These are phyloP conservation scores for Melanitta fusca DNA, from an alignment of 2,797 vertebrate species.

Conservation along the genomic window DNA sequence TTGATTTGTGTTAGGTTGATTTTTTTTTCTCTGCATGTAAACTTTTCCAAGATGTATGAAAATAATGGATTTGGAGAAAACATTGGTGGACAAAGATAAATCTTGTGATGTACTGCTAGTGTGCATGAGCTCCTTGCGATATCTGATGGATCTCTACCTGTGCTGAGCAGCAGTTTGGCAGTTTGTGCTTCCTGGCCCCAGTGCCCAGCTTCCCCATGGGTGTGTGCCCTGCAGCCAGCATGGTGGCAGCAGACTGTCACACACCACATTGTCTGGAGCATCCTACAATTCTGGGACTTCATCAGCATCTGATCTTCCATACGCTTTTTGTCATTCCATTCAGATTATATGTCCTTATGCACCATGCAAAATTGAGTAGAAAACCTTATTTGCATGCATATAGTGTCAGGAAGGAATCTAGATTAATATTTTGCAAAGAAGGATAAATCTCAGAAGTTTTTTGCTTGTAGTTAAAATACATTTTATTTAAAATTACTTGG, in stretches of 20 bases:
- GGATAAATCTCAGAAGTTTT: background rate
- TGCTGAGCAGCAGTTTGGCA: background rate
- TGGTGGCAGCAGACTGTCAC: no score
- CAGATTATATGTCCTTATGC: background rate
- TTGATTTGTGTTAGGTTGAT: background rate
- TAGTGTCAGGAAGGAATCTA: background rate
- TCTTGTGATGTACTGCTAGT: background rate
- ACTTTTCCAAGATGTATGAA: background rate
- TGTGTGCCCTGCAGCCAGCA: accelerated
- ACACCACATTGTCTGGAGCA: no score
- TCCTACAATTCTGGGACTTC: background rate
- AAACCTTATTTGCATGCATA: background rate
- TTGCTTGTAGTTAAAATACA: background rate
- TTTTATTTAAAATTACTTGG: background rate
- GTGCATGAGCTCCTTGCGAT: background rate
- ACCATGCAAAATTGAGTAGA: background rate
- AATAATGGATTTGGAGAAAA: background rate
- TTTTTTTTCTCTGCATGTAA: background rate
- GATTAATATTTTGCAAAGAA: background rate
- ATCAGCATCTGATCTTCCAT: no score
- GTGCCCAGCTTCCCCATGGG: no score
- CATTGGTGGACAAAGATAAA: background rate
- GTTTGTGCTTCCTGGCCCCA: no score
- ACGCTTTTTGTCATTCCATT: accelerated
- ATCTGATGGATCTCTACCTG: accelerated